Percentiles rank a stretch among this genome's conserved stretches.
Conservation (phyloP, 2,113 vertebrate species). For the Indicator maculatus region DNA sequence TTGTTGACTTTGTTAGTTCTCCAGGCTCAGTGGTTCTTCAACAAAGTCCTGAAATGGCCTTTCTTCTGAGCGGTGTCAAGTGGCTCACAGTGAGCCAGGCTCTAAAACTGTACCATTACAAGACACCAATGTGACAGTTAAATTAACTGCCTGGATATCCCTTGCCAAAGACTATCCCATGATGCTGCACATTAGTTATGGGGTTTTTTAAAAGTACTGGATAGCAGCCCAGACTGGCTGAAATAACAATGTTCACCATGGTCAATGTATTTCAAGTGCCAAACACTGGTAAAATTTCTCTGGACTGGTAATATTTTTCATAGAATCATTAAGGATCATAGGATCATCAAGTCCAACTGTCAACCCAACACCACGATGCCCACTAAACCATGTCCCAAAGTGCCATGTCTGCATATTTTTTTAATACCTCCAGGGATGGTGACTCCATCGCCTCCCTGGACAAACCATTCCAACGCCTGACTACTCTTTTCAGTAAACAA, state of each 20-base stretch:
- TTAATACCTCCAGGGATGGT: too few species aligned
- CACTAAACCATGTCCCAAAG: too few species aligned
- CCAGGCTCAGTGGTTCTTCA: neutral
- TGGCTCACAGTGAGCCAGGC: neutral
- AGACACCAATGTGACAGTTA: neutral
- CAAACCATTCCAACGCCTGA: too few species aligned
- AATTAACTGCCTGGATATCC: conserved; percentile 19
- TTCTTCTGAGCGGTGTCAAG: neutral
- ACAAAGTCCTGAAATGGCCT: conserved; percentile 39
- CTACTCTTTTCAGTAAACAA: too few species aligned
- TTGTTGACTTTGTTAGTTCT: neutral
- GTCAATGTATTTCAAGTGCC: neutral
- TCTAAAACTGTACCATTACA: conserved; percentile 41
- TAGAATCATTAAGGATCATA: too few species aligned
- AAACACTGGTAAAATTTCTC: neutral
- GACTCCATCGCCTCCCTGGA: too few species aligned
- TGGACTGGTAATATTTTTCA: neutral
- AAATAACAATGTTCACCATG: neutral
- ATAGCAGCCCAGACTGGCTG: neutral
- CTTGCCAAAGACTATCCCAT: neutral
- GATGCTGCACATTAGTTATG: neutral
- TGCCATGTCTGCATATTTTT: too few species aligned
- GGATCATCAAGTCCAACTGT: too few species aligned
- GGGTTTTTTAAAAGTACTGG: neutral
- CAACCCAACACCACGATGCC: too few species aligned